These are phyloP conservation scores for Orientallactaga bullata DNA, from an alignment of 2,113 vertebrate species.

Conservation along the genomic window DNA sequence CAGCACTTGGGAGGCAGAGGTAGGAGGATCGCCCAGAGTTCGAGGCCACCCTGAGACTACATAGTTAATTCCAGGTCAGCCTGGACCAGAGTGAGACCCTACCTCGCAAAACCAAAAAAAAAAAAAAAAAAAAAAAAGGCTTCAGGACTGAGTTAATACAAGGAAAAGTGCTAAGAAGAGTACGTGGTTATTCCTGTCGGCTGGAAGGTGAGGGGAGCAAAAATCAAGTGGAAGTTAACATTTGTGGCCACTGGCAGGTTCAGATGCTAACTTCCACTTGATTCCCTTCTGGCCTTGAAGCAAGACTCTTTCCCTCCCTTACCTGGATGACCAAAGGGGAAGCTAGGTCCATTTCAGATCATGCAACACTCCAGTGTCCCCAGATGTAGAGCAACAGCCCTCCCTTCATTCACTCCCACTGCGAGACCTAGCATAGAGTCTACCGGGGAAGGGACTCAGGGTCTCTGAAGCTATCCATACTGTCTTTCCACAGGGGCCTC, in stretches of 20 bases:
- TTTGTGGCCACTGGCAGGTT: no score
- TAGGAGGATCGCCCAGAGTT: no score
- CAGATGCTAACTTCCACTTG: neutral
- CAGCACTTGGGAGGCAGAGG: no score
- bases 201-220: neutral
- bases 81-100: no score
- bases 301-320: neutral
- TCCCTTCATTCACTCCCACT: neutral
- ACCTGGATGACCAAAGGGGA: neutral
- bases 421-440: neutral
- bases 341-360: neutral
- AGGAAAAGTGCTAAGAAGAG: conserved; percentile 11
- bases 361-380: neutral
- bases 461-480: neutral
- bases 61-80: no score
- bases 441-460: neutral
- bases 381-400: neutral
- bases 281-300: neutral
- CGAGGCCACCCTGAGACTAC: no score
- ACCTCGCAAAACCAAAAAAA: no score
- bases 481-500: neutral
- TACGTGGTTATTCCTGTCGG: neutral
- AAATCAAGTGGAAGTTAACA: neutral
- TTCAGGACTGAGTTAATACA: neutral
- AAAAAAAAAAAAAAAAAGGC: no score